phyloP scores from a whole-genome alignment of 2,888 invertebrate species.

The Mimas tiliae region DNA sequence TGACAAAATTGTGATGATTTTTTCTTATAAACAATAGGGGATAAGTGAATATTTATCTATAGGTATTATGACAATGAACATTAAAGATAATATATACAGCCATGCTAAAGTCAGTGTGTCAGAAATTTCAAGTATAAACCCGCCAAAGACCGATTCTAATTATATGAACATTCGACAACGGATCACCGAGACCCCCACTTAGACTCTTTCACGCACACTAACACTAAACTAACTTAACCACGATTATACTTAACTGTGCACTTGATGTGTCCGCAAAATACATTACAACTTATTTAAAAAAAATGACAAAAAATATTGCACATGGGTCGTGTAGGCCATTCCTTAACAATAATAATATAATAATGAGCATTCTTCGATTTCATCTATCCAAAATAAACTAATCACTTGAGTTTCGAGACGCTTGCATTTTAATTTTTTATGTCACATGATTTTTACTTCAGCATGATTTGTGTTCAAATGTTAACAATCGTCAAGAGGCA shows the following conservation, averaged over 20 bases:
- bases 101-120: too few relatives aligned
- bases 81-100: too few relatives aligned
- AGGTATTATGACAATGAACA: too few relatives aligned
- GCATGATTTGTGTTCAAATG: too few relatives aligned
- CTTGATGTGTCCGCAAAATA: background rate
- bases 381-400: background rate
- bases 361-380: background rate
- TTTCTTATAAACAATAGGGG: too few relatives aligned
- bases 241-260: constrained; percentile 15
- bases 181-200: background rate
- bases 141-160: background rate
- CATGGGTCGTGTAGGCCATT: constrained; percentile 15
- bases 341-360: background rate
- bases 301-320: constrained; percentile 14
- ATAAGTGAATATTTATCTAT: too few relatives aligned
- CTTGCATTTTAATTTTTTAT: background rate
- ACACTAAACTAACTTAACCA: background rate
- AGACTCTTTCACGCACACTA: background rate
- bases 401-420: background rate
- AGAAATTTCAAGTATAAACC: background rate
- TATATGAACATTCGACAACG: background rate
- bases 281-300: background rate
- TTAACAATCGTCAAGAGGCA: too few relatives aligned
- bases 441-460: too few relatives aligned
- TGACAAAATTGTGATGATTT: too few relatives aligned